Base-by-base conservation (phyloP, 2,113 vertebrate species). In the Cromileptes altivelis region DNA sequence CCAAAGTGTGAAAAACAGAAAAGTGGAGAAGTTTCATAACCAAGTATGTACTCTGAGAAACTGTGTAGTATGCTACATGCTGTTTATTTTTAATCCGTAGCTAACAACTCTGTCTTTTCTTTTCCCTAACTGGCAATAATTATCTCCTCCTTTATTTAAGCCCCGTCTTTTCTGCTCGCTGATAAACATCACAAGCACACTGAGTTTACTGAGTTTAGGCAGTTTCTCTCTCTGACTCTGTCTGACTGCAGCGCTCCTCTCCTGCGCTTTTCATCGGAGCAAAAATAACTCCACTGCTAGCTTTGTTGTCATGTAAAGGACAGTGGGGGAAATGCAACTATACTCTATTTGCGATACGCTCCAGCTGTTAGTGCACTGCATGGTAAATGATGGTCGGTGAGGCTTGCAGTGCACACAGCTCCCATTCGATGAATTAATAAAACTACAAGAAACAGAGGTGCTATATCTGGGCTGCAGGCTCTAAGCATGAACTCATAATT, bases 391-490 rank as follows among this genome's bases (percentile, higher is more conserved):
- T 19, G 64, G 61, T 62, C 72, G 64, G 70, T 70, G 65, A 27
- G 71, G 57, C 77, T 72, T 45, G 55, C 25, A 23, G 63, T 78
- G 49, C 13, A 17, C 13, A 17, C 33, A 23, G 21, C 23, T 86
- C 68, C 27, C 57, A 60, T 60, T 65, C 6, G 4, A 86, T 91
- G 80, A 93, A 91, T 91, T 90, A 91, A 81, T 87, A 86, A 90
- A 84, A 84, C 27, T 49, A 74, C 71, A 76, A 74, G 72, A 70
- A 64, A 25, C 71, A 78, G 49, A 68, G 63, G 40, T 62, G 77
- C 63, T 50, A 30, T 85, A 30, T 85, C 25, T 52, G 27, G 17
- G 49, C 67, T 70, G 55, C 27, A 45, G 56, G 61, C 56, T 67
- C 23, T 1, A 4, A 71, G 49, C 33, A 60, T 71, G 70, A 88